Conservation (phyloP, 2,797 vertebrate species). For the Crenuchus spilurus region DNA sequence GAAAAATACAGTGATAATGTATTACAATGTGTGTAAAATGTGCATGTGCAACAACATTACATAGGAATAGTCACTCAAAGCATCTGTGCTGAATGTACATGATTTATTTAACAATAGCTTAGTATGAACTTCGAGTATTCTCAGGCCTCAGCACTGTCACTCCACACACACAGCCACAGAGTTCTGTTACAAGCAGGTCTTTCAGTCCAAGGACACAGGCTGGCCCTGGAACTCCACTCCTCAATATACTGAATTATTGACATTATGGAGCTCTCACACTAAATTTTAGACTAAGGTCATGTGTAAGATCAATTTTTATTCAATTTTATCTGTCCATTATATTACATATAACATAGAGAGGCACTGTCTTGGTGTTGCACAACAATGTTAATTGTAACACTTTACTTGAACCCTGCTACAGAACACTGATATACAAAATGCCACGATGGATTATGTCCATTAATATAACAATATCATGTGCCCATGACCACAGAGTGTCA, state of each 20-base stretch:
- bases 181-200: not conserved
- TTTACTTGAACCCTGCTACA: no score
- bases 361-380: no score
- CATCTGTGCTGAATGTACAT: not conserved
- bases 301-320: no score
- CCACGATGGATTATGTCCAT: no score
- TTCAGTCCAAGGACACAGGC: not conserved
- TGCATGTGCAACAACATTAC: no score
- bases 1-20: no score
- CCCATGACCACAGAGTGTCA: no score
- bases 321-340: not conserved
- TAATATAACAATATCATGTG: no score
- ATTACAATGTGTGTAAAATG: no score
- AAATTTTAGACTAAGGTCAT: not conserved
- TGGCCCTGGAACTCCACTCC: not conserved
- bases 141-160: not conserved
- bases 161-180: not conserved
- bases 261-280: not conserved
- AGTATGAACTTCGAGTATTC: not conserved
- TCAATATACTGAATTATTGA: constrained; percentile 23
- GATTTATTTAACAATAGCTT: constrained; percentile 28
- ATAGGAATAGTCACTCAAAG: constrained; percentile 19
- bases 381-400: no score
- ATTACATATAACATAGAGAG: not conserved
- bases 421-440: no score